phyloP scores from a whole-genome alignment of 2,888 invertebrate species.

The Acanthococcus lagerstroemiae region DNA sequence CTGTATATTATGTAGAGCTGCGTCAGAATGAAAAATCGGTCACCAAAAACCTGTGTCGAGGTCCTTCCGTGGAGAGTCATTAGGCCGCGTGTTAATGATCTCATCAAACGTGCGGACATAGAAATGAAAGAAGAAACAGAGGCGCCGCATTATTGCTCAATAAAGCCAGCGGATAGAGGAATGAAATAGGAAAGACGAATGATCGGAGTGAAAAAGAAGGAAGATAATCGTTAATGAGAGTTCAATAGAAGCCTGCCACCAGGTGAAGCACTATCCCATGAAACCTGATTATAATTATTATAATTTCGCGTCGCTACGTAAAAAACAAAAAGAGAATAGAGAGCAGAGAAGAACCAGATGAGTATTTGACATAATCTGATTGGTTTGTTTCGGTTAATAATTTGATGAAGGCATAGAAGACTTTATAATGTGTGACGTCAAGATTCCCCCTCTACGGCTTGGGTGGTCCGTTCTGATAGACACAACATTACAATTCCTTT shows the following conservation, averaged over 20 bases:
- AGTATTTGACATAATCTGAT: constrained; percentile 32
- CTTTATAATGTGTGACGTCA: constrained; percentile 31
- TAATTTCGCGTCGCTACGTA: constrained; percentile 19
- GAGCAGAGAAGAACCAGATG: constrained; percentile 7
- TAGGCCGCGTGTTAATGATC: not conserved
- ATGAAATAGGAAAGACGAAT: constrained; percentile 4
- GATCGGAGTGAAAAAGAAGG: not conserved
- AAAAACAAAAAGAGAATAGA: constrained; percentile 5
- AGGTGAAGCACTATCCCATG: constrained; percentile 19
- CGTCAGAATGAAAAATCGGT: no score
- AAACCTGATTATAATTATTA: constrained; percentile 23
- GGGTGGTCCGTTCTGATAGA: constrained; percentile 30
- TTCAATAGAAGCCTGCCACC: constrained; percentile 18
- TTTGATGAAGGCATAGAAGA: constrained; percentile 30
- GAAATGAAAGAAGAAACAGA: constrained; percentile 4
- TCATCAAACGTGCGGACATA: not conserved
- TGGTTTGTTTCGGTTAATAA: constrained; percentile 32
- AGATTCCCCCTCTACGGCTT: constrained; percentile 31
- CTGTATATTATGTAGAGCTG: no score
- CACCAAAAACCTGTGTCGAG: no score
- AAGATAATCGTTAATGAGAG: constrained; percentile 25
- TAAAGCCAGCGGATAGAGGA: constrained; percentile 4
- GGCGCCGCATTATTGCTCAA: not conserved
- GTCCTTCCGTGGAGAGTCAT: not conserved
- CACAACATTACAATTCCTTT: constrained; percentile 31